Evolutionary conservation across 1,140 invertebrate genomes (phyloP).

Genomic region (Cheumatopsyche charites): DNA sequence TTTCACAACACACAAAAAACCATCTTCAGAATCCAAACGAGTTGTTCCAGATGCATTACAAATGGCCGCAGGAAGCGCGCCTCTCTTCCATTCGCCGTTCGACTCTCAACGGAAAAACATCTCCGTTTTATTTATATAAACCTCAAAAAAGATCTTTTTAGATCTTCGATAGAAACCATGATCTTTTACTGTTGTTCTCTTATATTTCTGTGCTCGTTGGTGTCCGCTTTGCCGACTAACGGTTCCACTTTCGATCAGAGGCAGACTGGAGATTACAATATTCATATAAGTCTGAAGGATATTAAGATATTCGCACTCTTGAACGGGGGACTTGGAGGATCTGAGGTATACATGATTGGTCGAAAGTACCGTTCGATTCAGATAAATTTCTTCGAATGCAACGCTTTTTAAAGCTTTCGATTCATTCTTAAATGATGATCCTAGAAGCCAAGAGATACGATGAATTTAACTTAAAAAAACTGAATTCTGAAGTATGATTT

Average conservation of each 20-base stretch:
- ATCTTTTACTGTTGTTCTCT: conserved; percentile 35
- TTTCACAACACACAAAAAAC: conserved; percentile 46
- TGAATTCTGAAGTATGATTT: no score
- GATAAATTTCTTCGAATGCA: no score
- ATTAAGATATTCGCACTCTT: conserved; percentile 73
- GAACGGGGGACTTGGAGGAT: conserved; percentile 57
- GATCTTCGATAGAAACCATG: not conserved
- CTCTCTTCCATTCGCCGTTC: not conserved
- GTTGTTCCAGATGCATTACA: conserved; percentile 46
- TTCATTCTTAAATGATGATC: no score
- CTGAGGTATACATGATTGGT: conserved; percentile 52
- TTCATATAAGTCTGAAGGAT: conserved; percentile 79
- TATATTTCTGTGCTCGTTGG: not conserved
- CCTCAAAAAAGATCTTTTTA: conserved; percentile 10
- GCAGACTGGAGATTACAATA: conserved; percentile 77
- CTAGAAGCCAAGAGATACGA: no score
- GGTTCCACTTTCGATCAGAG: conserved; percentile 68
- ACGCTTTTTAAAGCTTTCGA: no score
- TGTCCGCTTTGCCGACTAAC: conserved; percentile 8
- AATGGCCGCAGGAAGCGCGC: conserved; percentile 33
- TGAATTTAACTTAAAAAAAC: no score
- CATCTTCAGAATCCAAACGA: conserved; percentile 46
- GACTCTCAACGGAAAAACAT: not conserved
- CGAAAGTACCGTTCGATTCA: no score
- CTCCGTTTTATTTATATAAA: not conserved